These are phyloP conservation scores for Protodeltote pygarga DNA, from an alignment of 2,888 invertebrate species.

Conservation along the genomic window DNA sequence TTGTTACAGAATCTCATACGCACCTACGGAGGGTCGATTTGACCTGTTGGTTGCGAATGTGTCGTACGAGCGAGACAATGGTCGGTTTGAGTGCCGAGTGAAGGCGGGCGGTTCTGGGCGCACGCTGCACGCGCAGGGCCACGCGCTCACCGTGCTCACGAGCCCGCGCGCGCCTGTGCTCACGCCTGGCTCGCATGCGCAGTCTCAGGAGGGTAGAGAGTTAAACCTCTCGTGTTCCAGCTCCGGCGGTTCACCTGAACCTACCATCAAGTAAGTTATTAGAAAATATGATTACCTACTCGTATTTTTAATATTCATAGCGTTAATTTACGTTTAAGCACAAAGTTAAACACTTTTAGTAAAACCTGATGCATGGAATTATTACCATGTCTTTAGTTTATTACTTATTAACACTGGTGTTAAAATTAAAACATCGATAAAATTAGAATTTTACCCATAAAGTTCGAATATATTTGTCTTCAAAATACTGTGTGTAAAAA, in stretches of 20 bases:
- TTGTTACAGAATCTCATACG: slow-evolving; percentile 90
- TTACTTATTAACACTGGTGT: no score
- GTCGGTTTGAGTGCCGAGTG: slow-evolving; percentile 95
- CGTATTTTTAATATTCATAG: slow-evolving; percentile 14
- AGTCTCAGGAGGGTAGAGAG: slow-evolving; percentile 93
- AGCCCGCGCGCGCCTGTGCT: slow-evolving; percentile 93
- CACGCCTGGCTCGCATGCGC: slow-evolving; percentile 91
- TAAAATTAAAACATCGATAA: no score
- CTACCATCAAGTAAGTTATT: slow-evolving; percentile 90
- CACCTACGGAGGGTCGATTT: slow-evolving; percentile 93
- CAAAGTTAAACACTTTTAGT: neutral
- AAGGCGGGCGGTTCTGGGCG: slow-evolving; percentile 94
- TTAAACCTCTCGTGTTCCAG: slow-evolving; percentile 93
- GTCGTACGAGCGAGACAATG: slow-evolving; percentile 96
- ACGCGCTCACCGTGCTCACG: slow-evolving; percentile 94
- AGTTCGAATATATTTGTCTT: slow-evolving; percentile 6
- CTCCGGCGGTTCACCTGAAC: slow-evolving; percentile 96
- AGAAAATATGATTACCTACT: slow-evolving; percentile 4
- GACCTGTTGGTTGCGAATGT: slow-evolving; percentile 96
- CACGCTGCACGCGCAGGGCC: slow-evolving; percentile 93
- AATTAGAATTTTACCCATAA: slow-evolving; percentile 1
- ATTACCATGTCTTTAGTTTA: no score
- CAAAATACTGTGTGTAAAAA: slow-evolving; percentile 14
- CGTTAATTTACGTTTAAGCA: slow-evolving; percentile 9
- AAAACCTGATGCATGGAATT: no score